Conservation (phyloP, 2,113 vertebrate genomes). For the Tychaedon coryphoeus region DNA sequence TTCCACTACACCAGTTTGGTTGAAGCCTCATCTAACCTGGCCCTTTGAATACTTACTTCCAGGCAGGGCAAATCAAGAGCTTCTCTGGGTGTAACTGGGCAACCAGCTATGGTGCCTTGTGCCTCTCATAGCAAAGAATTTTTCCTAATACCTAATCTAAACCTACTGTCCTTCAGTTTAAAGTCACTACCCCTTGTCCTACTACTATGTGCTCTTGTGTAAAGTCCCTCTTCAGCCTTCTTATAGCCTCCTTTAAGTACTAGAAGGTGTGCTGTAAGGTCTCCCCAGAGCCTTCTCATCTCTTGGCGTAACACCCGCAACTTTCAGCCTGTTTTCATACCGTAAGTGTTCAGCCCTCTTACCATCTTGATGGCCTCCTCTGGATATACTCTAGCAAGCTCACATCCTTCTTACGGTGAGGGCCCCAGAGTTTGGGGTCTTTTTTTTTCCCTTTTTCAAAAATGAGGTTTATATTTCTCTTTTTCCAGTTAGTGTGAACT, state of each 20-base stretch:
- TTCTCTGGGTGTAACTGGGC: not conserved
- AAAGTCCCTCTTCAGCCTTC: not conserved
- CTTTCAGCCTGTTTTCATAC: not conserved
- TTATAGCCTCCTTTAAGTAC: not conserved
- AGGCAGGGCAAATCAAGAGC: not conserved
- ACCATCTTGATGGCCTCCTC: not conserved
- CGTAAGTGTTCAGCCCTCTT: not conserved
- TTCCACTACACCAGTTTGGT: not conserved
- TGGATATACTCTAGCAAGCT: not conserved
- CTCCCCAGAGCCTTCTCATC: not conserved
- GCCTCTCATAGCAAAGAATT: not conserved
- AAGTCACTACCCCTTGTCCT: not conserved
- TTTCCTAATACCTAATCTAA: not conserved
- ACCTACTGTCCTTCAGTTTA: not conserved
- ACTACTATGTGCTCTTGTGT: not conserved
- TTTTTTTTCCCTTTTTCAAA: not conserved
- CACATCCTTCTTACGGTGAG: not conserved
- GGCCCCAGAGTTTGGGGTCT: not conserved
- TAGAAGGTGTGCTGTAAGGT: not conserved
- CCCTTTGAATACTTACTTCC: not conserved
- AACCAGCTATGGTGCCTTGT: not conserved
- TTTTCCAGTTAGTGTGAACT: not conserved
- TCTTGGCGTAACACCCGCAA: not conserved
- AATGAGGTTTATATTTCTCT: not conserved
- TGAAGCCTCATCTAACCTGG: fast-evolving